A percentile compares a stretch with the other conserved stretches of the same genome.
These are phyloP conservation scores for Plutella xylostella DNA, from an alignment of 2,888 invertebrate species.

Conservation along the genomic window DNA sequence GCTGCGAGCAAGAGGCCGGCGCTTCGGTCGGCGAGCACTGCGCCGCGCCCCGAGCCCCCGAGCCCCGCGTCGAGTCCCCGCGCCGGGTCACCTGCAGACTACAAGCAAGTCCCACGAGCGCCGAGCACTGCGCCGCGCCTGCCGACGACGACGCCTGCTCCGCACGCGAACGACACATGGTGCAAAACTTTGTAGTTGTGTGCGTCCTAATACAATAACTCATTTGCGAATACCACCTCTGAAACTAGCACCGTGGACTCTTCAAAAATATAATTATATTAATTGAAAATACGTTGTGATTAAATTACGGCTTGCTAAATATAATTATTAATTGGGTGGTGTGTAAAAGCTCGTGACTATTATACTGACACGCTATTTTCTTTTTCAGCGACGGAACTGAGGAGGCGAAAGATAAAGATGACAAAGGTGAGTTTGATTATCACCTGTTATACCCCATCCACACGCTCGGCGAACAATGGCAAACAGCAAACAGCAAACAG, in stretches of 20 bases:
- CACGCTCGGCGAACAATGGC: too few relatives aligned
- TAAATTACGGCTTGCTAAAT: too few relatives aligned
- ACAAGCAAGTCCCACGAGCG: not conserved
- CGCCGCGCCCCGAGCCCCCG: conserved; percentile 8
- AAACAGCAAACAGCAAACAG: too few relatives aligned
- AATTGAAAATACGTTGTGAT: too few relatives aligned
- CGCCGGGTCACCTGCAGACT: not conserved
- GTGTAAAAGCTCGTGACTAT: too few relatives aligned
- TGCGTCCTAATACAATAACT: not conserved
- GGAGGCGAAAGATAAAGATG: conserved; percentile 46
- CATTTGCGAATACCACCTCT: too few relatives aligned
- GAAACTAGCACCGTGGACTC: too few relatives aligned
- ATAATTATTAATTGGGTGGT: too few relatives aligned
- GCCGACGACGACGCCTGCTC: not conserved
- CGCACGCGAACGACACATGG: conserved; percentile 35
- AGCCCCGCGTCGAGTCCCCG: conserved; percentile 9
- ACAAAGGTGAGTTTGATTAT: conserved; percentile 38
- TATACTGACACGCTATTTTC: conserved; percentile 13
- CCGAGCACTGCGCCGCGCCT: not conserved
- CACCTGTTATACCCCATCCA: too few relatives aligned
- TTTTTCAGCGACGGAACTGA: conserved; percentile 52
- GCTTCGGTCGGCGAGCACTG: conserved; percentile 2
- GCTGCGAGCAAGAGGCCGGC: not conserved
- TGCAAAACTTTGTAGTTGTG: conserved; percentile 69
- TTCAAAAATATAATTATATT: too few relatives aligned